Conservation (phyloP, 2,113 vertebrate species). For the Colistium nudipinnis region DNA sequence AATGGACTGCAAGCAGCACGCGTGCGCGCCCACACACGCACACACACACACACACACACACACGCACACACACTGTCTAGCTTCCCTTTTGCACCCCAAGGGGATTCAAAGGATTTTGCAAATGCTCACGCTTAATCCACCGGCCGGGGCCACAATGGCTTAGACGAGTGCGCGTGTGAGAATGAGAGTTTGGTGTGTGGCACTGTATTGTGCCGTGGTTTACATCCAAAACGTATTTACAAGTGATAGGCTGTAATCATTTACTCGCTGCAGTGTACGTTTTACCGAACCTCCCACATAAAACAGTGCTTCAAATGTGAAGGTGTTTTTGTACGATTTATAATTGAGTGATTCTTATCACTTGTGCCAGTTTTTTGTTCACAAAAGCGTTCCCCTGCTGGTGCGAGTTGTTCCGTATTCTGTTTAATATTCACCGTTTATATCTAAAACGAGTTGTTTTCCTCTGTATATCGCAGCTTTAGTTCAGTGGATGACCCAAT, state of each 20-base stretch:
- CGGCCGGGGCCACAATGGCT: slow-evolving; percentile 49
- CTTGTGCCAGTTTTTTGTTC: neutral
- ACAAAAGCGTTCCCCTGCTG: neutral
- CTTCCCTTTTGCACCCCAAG: slow-evolving; percentile 26
- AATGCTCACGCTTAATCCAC: slow-evolving; percentile 61
- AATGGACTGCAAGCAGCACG: neutral
- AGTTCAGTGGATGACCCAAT: neutral
- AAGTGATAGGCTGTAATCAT: neutral
- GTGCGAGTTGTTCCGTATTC: neutral
- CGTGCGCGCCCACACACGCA: neutral
- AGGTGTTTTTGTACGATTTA: neutral
- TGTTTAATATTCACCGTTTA: neutral
- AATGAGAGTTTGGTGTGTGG: neutral
- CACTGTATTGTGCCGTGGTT: neutral
- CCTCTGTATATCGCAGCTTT: neutral
- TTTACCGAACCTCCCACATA: neutral
- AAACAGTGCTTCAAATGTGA: neutral
- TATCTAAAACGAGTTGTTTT: neutral
- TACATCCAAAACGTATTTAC: neutral
- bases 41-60: slow-evolving; percentile 1
- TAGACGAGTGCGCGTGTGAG: slow-evolving; percentile 9
- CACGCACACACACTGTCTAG: neutral
- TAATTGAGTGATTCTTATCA: slow-evolving; percentile 11
- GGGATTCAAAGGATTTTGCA: slow-evolving; percentile 60
- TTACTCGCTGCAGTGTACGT: neutral